Conservation (phyloP, 2,113 vertebrate genomes). For the Echinops telfairi region DNA sequence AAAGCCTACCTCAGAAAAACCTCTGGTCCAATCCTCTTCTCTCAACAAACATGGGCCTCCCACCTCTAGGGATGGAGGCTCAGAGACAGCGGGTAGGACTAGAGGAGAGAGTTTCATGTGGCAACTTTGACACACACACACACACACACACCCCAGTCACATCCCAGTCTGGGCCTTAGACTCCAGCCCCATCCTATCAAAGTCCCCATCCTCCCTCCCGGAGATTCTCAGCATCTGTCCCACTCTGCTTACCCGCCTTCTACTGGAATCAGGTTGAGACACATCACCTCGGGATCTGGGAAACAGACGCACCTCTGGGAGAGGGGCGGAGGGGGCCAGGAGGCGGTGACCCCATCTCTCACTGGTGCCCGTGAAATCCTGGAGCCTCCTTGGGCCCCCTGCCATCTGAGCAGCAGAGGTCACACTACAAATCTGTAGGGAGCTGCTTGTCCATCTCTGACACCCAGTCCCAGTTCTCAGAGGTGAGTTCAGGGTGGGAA, state of each 20-base stretch:
- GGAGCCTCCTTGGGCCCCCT: neutral
- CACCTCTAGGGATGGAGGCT: neutral
- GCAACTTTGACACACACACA: neutral
- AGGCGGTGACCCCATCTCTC: rapidly evolving
- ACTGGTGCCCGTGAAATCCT: neutral
- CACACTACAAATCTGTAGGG: neutral
- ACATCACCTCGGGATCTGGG: neutral
- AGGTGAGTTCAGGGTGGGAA: neutral
- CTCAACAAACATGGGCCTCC: neutral
- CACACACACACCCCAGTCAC: neutral
- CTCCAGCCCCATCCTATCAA: neutral
- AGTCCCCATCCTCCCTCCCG: neutral
- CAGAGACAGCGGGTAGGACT: neutral
- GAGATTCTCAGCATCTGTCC: neutral
- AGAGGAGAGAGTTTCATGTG: neutral
- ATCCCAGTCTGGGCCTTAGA: slow-evolving; percentile 16
- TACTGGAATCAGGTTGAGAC: neutral
- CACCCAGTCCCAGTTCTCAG: neutral
- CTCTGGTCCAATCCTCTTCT: neutral
- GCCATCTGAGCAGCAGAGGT: neutral
- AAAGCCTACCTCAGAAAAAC: neutral
- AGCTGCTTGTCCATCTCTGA: neutral
- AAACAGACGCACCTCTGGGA: neutral
- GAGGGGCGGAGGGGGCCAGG: neutral
- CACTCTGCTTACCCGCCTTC: neutral